Evolutionary conservation across 2,113 vertebrate genomes (phyloP).

Genomic region (Nansenia antarctica): DNA sequence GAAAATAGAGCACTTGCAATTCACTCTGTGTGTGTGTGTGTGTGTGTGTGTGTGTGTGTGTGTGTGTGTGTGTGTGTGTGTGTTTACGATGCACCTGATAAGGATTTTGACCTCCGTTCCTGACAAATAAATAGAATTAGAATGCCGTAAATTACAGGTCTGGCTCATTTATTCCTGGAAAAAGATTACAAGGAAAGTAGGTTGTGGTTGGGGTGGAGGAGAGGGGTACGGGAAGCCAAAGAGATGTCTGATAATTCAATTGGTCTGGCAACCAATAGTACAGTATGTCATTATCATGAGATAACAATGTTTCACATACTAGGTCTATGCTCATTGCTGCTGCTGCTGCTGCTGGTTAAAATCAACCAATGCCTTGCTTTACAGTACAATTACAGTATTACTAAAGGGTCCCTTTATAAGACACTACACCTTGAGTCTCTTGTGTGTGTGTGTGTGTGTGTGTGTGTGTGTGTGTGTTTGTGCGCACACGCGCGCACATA

Average conservation of each 20-base stretch:
- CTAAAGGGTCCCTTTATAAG: no score
- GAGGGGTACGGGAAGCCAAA: not conserved
- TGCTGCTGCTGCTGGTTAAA: no score
- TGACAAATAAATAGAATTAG: not conserved
- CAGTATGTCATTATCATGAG: not conserved
- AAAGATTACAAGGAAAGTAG: not conserved
- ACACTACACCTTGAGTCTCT: not conserved
- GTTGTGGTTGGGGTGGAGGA: not conserved
- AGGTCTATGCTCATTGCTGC: no score
- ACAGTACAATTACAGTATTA: no score
- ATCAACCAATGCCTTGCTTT: no score
- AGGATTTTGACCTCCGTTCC: not conserved
- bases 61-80: not conserved
- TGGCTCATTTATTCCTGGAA: not conserved
- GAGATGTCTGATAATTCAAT: not conserved
- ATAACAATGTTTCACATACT: no score
- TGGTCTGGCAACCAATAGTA: not conserved
- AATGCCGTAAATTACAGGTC: not conserved
- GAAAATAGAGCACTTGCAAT: constrained; percentile 5
- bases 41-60: not conserved
- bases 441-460: no score
- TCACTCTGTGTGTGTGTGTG: not conserved
- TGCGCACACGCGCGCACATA: not conserved
- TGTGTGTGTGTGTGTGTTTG: no score
- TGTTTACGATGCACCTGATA: not conserved